These are phyloP conservation scores for Patella caerulea DNA, from an alignment of 2,888 invertebrate species.

Conservation along the genomic window DNA sequence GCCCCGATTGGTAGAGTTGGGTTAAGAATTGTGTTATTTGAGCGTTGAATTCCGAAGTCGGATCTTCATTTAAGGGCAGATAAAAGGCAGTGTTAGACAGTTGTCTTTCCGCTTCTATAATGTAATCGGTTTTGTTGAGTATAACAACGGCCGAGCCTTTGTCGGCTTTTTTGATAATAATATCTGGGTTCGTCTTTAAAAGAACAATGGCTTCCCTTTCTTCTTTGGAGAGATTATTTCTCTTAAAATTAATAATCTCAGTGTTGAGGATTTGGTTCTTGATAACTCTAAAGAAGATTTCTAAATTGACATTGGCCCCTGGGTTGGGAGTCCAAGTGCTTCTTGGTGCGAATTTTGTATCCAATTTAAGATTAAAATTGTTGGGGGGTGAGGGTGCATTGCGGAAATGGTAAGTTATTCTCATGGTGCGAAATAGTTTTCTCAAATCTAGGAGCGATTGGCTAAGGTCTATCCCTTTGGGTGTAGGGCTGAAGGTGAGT, in stretches of 20 bases:
- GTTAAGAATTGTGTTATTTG: neutral
- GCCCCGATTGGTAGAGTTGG: neutral
- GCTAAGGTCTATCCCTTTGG: neutral
- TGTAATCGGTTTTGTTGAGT: neutral
- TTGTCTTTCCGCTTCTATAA: conserved; percentile 2
- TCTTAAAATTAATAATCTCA: neutral
- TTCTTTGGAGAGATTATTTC: neutral
- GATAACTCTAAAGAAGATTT: neutral
- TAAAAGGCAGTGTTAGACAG: neutral
- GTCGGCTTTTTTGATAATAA: conserved; percentile 2
- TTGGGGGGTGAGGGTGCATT: neutral
- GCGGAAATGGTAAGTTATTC: neutral
- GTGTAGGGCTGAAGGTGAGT: conserved; percentile 5
- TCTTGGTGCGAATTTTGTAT: neutral
- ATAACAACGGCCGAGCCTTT: conserved; percentile 2
- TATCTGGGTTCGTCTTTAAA: neutral
- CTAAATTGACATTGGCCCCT: neutral
- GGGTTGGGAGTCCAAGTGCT: conserved; percentile 2
- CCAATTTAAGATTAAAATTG: neutral
- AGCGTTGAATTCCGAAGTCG: neutral
- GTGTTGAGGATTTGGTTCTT: neutral
- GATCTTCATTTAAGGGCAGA: neutral
- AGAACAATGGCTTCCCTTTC: neutral
- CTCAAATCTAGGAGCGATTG: neutral
- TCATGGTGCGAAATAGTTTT: neutral